phyloP scores from a whole-genome alignment of 2,888 invertebrate genomes.

The Acanthopleura granulata region DNA sequence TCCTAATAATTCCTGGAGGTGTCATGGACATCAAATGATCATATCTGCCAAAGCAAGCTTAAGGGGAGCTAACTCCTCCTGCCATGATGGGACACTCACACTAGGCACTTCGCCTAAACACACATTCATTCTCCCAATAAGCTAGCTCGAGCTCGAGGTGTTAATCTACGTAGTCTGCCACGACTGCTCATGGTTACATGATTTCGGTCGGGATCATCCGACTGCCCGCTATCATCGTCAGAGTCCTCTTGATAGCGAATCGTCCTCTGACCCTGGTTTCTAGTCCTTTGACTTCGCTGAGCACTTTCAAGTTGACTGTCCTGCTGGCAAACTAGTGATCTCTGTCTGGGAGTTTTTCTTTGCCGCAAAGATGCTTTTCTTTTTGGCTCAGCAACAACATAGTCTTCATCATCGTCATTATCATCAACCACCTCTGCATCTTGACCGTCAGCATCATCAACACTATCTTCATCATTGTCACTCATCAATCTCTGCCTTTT shows the following conservation, averaged over 20 bases:
- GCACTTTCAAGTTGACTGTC: constrained; percentile 29
- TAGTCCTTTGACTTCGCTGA: constrained; percentile 41
- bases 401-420: constrained; percentile 28
- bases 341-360: constrained; percentile 4
- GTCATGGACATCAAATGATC: too few relatives aligned
- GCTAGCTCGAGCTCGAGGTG: constrained; percentile 68
- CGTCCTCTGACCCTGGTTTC: constrained; percentile 66
- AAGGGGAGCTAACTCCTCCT: too few relatives aligned
- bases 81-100: too few relatives aligned
- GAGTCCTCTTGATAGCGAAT: constrained; percentile 66
- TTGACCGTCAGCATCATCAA: constrained; percentile 29
- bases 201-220: constrained; percentile 37
- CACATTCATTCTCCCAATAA: constrained; percentile 27
- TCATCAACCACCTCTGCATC: constrained; percentile 25
- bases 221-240: constrained; percentile 42
- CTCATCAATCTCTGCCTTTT: constrained; percentile 31
- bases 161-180: constrained; percentile 86
- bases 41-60: too few relatives aligned
- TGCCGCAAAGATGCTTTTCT: constrained; percentile 9
- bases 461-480: constrained; percentile 45
- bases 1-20: too few relatives aligned
- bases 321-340: constrained; percentile 24
- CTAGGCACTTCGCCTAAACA: too few relatives aligned
- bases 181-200: constrained; percentile 78
- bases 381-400: constrained; percentile 14